Percentiles rank a stretch among this genome's conserved stretches.
Evolutionary conservation across 2,797 vertebrate species (phyloP).

Genomic region (Dipus sagitta): DNA sequence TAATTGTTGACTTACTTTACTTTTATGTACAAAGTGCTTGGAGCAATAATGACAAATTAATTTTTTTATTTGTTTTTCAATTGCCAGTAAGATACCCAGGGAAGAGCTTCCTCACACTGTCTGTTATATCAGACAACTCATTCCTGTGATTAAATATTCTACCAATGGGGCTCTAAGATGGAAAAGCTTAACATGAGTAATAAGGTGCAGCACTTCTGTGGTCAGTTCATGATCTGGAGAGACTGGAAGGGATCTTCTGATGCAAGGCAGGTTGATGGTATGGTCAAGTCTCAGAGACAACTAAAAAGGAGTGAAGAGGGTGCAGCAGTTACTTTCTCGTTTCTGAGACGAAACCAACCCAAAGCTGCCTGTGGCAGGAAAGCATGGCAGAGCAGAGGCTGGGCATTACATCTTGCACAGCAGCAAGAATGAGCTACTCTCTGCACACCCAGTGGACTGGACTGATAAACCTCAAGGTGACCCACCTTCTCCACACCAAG

Average conservation of each 20-base stretch:
- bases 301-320: conserved; percentile 61
- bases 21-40: conserved; percentile 91
- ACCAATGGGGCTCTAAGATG: conserved; percentile 88
- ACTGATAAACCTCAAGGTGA: too few relatives aligned
- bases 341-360: too few relatives aligned
- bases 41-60: conserved; percentile 88
- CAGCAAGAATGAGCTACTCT: too few relatives aligned
- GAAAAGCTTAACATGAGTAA: conserved; percentile 92
- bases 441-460: too few relatives aligned
- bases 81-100: conserved; percentile 86
- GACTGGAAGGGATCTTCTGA: conserved; percentile 83
- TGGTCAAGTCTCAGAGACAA: conserved; percentile 85
- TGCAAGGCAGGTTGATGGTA: conserved; percentile 87
- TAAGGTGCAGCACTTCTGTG: conserved; percentile 89
- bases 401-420: too few relatives aligned
- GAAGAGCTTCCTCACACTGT: conserved; percentile 86
- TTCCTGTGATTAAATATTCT: conserved; percentile 94
- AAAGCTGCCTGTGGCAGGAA: too few relatives aligned
- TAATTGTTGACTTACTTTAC: conserved; percentile 89
- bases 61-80: conserved; percentile 85
- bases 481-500: too few relatives aligned
- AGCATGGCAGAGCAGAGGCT: too few relatives aligned
- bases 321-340: too few relatives aligned
- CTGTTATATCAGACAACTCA: conserved; percentile 91
- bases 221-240: too few relatives aligned